A percentile compares a stretch with the other conserved stretches of the same genome.
Conservation (phyloP, 2,888 invertebrate genomes). For the Himalopsyche kuldschensis region DNA sequence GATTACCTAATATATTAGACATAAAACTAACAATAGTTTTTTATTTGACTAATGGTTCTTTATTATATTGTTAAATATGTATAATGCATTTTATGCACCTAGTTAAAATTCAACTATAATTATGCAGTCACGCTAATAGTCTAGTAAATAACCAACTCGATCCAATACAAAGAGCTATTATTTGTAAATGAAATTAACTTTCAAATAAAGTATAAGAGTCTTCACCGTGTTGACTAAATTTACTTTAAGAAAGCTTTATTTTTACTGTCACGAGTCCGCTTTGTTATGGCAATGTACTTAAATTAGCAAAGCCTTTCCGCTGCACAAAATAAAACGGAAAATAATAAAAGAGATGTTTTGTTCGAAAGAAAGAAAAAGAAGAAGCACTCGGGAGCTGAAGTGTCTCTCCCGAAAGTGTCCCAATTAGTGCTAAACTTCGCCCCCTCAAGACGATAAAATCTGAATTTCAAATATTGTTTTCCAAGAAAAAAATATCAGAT, state of each 20-base stretch:
- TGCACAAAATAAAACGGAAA: not conserved
- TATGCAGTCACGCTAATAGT: no score
- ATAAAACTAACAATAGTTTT: no score
- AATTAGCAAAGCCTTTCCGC: not conserved
- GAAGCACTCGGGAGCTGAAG: not conserved
- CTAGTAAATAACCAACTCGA: no score
- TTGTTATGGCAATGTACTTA: not conserved
- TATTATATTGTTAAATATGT: no score
- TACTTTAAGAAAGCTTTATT: not conserved
- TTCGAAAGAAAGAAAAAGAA: not conserved
- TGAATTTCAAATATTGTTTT: slow-evolving; percentile 30
- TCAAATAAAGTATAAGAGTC: no score
- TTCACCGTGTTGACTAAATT: no score
- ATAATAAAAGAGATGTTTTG: not conserved
- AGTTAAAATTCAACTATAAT: no score
- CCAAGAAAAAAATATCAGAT: slow-evolving; percentile 8
- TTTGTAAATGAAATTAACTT: no score
- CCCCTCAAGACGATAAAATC: slow-evolving; percentile 13
- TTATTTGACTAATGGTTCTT: no score
- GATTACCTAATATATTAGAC: no score
- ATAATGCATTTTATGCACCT: no score
- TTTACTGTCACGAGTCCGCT: not conserved
- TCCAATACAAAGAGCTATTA: no score
- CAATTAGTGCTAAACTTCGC: slow-evolving; percentile 29
- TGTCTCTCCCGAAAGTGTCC: slow-evolving; percentile 16